Percentiles rank a stretch among this genome's conserved stretches.
These are phyloP conservation scores for Smittia sp. DNA, from an alignment of 2,888 invertebrate species.

Conservation along the genomic window DNA sequence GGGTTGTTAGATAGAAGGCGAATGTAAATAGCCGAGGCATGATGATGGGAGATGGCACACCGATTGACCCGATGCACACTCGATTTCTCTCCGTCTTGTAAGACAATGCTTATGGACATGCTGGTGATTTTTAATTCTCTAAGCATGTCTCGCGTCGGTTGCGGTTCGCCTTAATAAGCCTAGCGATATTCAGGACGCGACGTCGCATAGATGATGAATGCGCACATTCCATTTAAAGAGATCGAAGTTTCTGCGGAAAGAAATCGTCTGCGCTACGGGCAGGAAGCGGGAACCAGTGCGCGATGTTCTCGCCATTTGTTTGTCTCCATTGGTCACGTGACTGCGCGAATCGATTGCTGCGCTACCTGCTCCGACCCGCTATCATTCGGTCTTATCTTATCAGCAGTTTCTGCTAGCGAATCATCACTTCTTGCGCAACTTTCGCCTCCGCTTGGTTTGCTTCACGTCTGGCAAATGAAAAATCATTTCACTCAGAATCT, in stretches of 20 bases:
- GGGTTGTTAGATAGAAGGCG: background rate
- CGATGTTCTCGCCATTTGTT: background rate
- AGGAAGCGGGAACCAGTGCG: too few relatives aligned
- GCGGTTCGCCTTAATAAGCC: background rate
- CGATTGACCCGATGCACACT: background rate
- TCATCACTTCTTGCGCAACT: background rate
- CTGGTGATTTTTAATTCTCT: background rate
- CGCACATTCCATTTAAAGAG: too few relatives aligned
- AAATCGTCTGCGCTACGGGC: too few relatives aligned
- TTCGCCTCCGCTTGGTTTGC: background rate
- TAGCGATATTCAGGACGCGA: background rate
- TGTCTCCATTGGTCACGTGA: background rate
- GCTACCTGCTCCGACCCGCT: background rate
- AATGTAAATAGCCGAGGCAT: background rate
- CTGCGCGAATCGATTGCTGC: background rate
- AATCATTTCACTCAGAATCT: background rate
- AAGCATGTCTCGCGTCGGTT: background rate
- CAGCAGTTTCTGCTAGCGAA: background rate
- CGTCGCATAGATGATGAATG: background rate
- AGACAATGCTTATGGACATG: conserved; percentile 7
- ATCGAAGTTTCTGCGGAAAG: too few relatives aligned
- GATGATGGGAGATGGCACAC: background rate
- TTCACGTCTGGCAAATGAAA: background rate
- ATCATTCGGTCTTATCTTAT: background rate
- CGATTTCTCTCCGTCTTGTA: background rate